Conservation (phyloP, 2,113 vertebrate genomes). For the Talpa occidentalis region DNA sequence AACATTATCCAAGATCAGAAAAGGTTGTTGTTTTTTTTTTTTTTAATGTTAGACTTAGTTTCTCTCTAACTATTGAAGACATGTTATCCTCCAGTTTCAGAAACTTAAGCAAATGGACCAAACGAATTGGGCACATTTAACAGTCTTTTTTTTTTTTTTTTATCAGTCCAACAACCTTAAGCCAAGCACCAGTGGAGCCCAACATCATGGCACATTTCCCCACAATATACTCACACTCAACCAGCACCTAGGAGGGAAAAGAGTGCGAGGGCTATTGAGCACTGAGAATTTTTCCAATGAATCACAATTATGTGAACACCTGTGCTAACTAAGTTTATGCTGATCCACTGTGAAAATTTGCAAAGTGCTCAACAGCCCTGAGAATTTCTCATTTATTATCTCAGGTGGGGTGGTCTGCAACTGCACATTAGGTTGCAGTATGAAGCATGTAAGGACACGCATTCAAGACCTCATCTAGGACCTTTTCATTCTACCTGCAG, state of each 20-base stretch:
- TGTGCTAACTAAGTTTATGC: slow-evolving; percentile 86
- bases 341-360: slow-evolving; percentile 82
- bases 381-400: slow-evolving; percentile 84
- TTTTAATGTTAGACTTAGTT: not conserved
- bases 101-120: slow-evolving; percentile 69
- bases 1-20: not conserved
- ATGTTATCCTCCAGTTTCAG: slow-evolving; percentile 28
- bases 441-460: slow-evolving; percentile 79
- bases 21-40: not conserved
- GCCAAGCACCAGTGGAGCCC: slow-evolving; percentile 77
- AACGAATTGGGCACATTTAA: slow-evolving; percentile 52
- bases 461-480: slow-evolving; percentile 77
- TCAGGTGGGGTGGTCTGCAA: slow-evolving; percentile 74
- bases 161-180: slow-evolving; percentile 59
- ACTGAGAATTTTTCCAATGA: slow-evolving; percentile 83
- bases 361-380: slow-evolving; percentile 81
- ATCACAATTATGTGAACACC: slow-evolving; percentile 88
- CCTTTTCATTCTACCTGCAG: slow-evolving; percentile 78
- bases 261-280: slow-evolving; percentile 81
- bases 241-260: slow-evolving; percentile 75
- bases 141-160: slow-evolving; percentile 53
- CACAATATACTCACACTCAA: slow-evolving; percentile 75
- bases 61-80: slow-evolving; percentile 23
- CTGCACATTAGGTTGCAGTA: slow-evolving; percentile 72
- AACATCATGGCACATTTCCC: slow-evolving; percentile 77